Evolutionary conservation across 1,140 invertebrate genomes (phyloP).

Genomic region (Temnothorax curvispinosus): DNA sequence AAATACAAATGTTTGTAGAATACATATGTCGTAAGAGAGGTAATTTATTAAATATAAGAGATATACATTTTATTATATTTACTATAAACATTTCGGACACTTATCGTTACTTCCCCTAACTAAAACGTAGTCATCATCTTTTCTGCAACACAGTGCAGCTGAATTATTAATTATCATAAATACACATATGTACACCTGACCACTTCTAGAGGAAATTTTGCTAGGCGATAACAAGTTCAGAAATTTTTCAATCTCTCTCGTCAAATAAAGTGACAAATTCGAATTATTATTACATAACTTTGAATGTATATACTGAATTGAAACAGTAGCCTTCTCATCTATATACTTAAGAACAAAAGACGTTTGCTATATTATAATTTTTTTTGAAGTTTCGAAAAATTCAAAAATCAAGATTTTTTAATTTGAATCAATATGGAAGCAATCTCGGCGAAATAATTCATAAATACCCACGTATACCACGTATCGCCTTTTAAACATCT

Average conservation of each 20-base stretch:
- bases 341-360: constrained; percentile 48
- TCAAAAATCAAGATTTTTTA: constrained; percentile 16
- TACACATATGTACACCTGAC: constrained; percentile 69
- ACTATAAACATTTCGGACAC: constrained; percentile 70
- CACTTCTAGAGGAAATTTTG: constrained; percentile 43
- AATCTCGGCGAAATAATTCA: constrained; percentile 14
- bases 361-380: constrained; percentile 14
- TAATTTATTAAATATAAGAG: constrained; percentile 51
- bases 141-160: constrained; percentile 45
- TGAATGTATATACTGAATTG: background rate
- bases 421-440: background rate
- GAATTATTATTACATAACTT: background rate
- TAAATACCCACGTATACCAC: background rate
- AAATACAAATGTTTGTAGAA: too few species aligned
- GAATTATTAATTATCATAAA: constrained; percentile 66
- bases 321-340: constrained; percentile 9
- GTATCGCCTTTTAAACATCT: background rate
- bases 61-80: constrained; percentile 49
- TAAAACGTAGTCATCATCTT: constrained; percentile 33
- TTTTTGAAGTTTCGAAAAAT: background rate
- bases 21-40: background rate
- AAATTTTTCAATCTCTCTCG: background rate
- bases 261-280: background rate
- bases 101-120: constrained; percentile 39
- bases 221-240: background rate